Base-by-base conservation (phyloP, 1,140 invertebrate genomes). In the Orius insidiosus region DNA sequence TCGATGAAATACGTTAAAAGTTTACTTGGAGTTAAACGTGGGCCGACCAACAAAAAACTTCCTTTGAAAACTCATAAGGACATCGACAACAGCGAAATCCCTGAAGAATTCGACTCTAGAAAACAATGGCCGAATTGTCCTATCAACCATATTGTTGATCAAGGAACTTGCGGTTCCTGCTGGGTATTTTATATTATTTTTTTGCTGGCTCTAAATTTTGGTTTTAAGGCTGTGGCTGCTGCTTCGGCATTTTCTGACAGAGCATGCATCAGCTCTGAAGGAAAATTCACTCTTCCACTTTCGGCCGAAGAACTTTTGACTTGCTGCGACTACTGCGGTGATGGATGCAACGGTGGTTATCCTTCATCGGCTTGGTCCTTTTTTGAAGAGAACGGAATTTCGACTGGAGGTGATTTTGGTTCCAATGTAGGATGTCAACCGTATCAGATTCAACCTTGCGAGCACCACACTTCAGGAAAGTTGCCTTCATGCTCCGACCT, bases 381-480 rank as follows among this genome's bases (percentile, higher is more conserved):
- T 56, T 76, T 67, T 62, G 57, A 59, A 2, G 50, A 59, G 1
- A 56, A 51, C 15, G 68, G 68, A 16, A 45, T 73, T 35, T 75
- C 79, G 0, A 73, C 68, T 47, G 78, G 77, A 43, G 75, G 75
- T 3, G 63, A 70, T 31, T 80, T 70, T 55, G 60, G 66, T 40
- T 66, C 64, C 2, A 55, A 68, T 9, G 56, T 59, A 31, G 82
- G 86, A 30, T 94, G 88, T 61, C 70, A 74, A 52, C 87, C 88
- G 2, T 94, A 94, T 55, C 68, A 73, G 54, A 80, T 93, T 49
- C 61, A 68, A 14, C 78, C 83, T 0, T 94, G 89, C 60, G 85
- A 90, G 58, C 88, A 94, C 62, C 86, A 92, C 58, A 74, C 78
- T 0, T 77, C 75, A 48, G 88, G 87, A 10, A 67, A 71, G 6